Percentiles rank a stretch among this genome's conserved stretches.
Evolutionary conservation across 2,113 vertebrate species (phyloP).

Genomic region (Syrrhaptes paradoxus): DNA sequence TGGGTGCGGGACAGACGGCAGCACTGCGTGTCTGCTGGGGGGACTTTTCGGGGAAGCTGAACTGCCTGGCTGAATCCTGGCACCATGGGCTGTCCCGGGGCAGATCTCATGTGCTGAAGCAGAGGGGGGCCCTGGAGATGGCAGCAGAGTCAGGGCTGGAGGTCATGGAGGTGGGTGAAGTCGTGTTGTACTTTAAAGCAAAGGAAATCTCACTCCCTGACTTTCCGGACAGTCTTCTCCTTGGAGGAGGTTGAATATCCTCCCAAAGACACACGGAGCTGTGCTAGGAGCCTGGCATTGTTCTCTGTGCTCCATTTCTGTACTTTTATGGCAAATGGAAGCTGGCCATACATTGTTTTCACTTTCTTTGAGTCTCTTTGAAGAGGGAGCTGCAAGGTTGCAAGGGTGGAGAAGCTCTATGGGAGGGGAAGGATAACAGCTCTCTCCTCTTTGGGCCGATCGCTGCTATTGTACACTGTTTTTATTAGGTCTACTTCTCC

Average conservation of each 20-base stretch:
- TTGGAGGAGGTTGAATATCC: background rate
- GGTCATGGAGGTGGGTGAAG: background rate
- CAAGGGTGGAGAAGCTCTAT: background rate
- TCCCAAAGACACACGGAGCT: background rate
- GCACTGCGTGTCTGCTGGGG: background rate
- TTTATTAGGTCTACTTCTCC: background rate
- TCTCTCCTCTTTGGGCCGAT: background rate
- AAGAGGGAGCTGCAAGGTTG: background rate
- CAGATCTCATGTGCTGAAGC: background rate
- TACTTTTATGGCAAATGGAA: constrained; percentile 10
- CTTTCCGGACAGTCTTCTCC: background rate
- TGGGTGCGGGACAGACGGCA: rapidly evolving
- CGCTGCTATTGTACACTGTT: background rate
- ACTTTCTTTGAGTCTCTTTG: constrained; percentile 4
- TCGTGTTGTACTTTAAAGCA: background rate
- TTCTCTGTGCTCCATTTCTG: background rate
- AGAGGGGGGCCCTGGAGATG: background rate
- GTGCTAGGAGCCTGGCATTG: background rate
- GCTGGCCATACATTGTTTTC: constrained; percentile 17
- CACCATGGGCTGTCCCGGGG: background rate
- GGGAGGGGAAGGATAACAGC: background rate
- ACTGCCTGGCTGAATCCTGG: background rate
- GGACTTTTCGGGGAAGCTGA: background rate
- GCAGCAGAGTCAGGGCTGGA: background rate
- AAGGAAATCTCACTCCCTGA: constrained; percentile 36